Evolutionary conservation across 2,888 invertebrate genomes (phyloP).

Genomic region (Prenolepis imparis): DNA sequence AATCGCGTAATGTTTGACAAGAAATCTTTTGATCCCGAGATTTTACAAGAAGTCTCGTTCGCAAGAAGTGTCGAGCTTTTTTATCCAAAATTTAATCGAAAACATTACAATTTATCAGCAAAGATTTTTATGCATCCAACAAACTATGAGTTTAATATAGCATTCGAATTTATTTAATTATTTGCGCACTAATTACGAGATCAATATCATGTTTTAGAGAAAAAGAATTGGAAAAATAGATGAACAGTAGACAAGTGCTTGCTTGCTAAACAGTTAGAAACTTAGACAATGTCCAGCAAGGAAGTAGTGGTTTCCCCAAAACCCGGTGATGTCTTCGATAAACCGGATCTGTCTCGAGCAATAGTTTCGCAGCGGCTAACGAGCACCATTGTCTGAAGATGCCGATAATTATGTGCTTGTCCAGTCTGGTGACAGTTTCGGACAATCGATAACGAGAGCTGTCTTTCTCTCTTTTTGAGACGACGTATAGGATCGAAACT

Average conservation of each 20-base stretch:
- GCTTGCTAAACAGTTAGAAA: conserved; percentile 81
- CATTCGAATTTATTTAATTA: not conserved
- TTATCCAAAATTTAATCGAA: too few relatives aligned
- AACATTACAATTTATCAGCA: not conserved
- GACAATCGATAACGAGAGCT: conserved; percentile 63
- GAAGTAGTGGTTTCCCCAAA: conserved; percentile 77
- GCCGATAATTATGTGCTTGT: conserved; percentile 82
- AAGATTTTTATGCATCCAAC: not conserved
- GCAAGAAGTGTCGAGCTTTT: too few relatives aligned
- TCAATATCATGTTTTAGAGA: not conserved
- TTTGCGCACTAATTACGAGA: not conserved
- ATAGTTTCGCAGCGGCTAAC: conserved; percentile 79
- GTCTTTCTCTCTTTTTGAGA: conserved; percentile 32
- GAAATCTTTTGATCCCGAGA: not conserved
- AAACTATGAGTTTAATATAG: not conserved
- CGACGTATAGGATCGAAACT: not conserved
- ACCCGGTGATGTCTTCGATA: conserved; percentile 64
- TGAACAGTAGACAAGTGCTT: conserved; percentile 46
- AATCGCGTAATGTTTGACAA: not conserved
- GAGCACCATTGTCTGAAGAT: conserved; percentile 82
- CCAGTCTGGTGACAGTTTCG: conserved; percentile 62
- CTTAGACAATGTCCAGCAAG: conserved; percentile 82
- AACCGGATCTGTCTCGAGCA: conserved; percentile 70
- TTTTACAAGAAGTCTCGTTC: not conserved
- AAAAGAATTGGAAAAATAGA: conserved; percentile 37